Evolutionary conservation across 2,797 vertebrate species (phyloP), one percentile per base, ranked within the genome.

Genomic region (Myripristis jacobus): DNA sequence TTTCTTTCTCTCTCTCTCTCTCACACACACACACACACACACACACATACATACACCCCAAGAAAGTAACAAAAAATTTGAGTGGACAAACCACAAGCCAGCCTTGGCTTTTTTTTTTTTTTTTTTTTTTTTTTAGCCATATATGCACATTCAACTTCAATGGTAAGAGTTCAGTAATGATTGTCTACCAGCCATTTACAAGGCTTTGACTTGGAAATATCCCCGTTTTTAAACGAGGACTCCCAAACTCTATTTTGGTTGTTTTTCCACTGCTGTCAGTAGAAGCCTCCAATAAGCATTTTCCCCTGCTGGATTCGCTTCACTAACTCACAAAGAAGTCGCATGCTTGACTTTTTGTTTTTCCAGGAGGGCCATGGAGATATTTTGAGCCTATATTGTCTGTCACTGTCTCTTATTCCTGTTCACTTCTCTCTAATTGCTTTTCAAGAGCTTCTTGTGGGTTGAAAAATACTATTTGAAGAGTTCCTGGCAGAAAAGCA

Each of bases 391-490:
- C 73, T 63, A 50, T 79, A 84, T 83, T 81, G 71, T 86, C 62
- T 77, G 73, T 77, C 47, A 55, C 64, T 80, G 77, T 91, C 82
- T 86, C 54, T 67, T 78, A 79, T 84, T 87, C 82, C 78, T 82
- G 83, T 85, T 87, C 72, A 79, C 86, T 87, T 82, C 58, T 84
- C 88, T 89, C 59, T 79, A 90, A 92, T 88, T 74, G 69, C 85
- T 91, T 93, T 93, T 92, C 88, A 92, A 93, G 89, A 86, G 70
- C 69, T 81, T 63, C 60, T 85, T 83, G 85, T 59, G 80, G 87
- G 76, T 65, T 66, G 73, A 86, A 85, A 76, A 84, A 75, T 77
- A 88, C 75, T 83, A 83, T 90, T 91, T 87, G 76, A 82, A 86
- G 81, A 82, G 70, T 81, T 86, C 73, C 70, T 88, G 90, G 86